These are phyloP conservation scores for Digitonthophagus gazella DNA, from an alignment of 2,888 invertebrate species.

Conservation along the genomic window DNA sequence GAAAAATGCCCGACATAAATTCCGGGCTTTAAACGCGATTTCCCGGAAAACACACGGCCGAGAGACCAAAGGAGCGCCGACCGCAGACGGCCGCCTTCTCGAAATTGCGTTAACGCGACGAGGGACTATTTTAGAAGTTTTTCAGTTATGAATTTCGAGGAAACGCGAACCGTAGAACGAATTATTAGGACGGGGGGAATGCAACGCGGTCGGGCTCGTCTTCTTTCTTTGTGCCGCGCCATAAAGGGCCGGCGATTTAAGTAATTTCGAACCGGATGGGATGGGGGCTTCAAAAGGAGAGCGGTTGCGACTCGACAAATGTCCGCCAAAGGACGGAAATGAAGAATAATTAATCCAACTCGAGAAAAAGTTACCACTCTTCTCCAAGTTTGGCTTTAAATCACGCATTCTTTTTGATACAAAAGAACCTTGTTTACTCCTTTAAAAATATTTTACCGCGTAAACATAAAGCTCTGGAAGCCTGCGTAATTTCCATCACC, in stretches of 20 bases:
- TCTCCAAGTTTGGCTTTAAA: no score
- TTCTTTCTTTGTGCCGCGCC: constrained; percentile 43
- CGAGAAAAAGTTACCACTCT: no score
- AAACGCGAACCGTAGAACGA: constrained; percentile 16
- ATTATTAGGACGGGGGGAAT: constrained; percentile 20
- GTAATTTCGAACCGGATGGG: constrained; percentile 39
- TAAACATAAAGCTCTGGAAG: no score
- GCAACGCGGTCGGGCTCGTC: constrained; percentile 37
- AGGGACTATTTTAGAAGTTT: constrained; percentile 19
- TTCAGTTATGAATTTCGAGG: constrained; percentile 19
- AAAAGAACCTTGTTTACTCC: neutral
- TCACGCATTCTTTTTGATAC: neutral
- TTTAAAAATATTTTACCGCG: neutral
- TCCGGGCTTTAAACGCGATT: neutral
- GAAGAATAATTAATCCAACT: neutral
- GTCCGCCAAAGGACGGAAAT: neutral
- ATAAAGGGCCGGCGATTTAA: constrained; percentile 39
- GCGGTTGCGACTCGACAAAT: neutral
- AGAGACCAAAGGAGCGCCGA: constrained; percentile 17
- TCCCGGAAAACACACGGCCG: neutral
- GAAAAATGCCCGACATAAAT: neutral
- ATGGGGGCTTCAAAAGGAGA: constrained; percentile 44
- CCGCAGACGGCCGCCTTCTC: neutral
- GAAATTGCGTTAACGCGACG: constrained; percentile 22
- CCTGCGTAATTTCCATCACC: neutral